phyloP scores from a whole-genome alignment of 2,888 invertebrate genomes.

The Folsomia candida region DNA sequence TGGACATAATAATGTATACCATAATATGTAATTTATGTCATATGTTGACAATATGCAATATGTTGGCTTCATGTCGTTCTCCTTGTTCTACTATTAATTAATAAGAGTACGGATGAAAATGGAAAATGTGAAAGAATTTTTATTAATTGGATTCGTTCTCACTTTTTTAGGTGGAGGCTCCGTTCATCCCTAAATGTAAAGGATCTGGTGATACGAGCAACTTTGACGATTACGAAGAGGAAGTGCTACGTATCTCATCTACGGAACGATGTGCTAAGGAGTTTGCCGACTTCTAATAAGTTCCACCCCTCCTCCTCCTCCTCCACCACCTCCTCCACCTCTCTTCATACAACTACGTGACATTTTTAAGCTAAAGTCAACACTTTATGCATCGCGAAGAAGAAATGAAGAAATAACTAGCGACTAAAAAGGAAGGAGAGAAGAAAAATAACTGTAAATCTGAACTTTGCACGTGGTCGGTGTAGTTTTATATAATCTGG shows the following conservation, averaged over 20 bases:
- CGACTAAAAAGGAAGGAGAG: background rate
- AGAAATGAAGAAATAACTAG: background rate
- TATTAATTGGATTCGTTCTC: background rate
- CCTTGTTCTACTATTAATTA: background rate
- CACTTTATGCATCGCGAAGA: constrained; percentile 15
- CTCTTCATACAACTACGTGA: too few relatives aligned
- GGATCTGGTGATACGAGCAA: constrained; percentile 99
- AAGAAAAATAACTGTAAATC: constrained; percentile 13
- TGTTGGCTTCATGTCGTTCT: constrained; percentile 3
- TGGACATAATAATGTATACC: background rate
- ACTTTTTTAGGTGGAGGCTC: constrained; percentile 78
- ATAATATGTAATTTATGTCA: background rate
- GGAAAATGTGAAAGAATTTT: background rate
- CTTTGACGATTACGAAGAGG: constrained; percentile 99
- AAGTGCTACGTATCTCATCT: constrained; percentile 95
- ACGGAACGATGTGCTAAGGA: constrained; percentile 99
- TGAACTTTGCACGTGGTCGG: constrained; percentile 13
- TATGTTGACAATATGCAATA: background rate
- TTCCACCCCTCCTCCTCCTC: constrained; percentile 13
- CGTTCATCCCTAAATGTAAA: constrained; percentile 97
- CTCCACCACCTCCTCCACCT: background rate
- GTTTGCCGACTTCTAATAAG: constrained; percentile 84
- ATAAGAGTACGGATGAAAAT: background rate
- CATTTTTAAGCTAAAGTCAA: background rate
- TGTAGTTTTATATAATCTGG: constrained; percentile 8